phyloP scores from a whole-genome alignment of 2,113 vertebrate genomes.

The Coregonus clupeaformis region DNA sequence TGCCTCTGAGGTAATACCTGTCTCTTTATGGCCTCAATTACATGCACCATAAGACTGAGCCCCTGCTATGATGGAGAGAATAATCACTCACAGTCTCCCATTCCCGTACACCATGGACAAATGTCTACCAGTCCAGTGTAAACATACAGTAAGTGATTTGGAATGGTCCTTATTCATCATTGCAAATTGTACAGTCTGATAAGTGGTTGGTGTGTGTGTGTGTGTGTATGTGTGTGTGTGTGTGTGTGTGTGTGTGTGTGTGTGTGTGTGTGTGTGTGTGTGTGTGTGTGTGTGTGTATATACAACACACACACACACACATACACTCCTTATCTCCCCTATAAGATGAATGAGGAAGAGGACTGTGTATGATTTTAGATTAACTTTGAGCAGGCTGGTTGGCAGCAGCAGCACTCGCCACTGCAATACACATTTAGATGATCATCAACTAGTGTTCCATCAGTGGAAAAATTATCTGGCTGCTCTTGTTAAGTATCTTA shows the following conservation, averaged over 20 bases:
- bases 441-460: not conserved
- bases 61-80: slow-evolving; percentile 43
- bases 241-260: too few species aligned
- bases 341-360: not conserved
- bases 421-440: not conserved
- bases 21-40: slow-evolving; percentile 60
- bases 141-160: slow-evolving; percentile 17
- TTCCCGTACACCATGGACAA: slow-evolving; percentile 21
- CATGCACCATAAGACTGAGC: slow-evolving; percentile 35
- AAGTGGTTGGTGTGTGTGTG: not conserved
- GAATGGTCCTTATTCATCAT: slow-evolving; percentile 39
- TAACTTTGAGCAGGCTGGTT: slow-evolving; percentile 2
- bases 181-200: slow-evolving; percentile 18
- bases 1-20: slow-evolving; percentile 49
- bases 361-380: slow-evolving; percentile 1
- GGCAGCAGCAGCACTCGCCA: not conserved
- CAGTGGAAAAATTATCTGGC: not conserved
- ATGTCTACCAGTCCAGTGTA: slow-evolving; percentile 10
- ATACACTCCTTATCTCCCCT: too few species aligned
- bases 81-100: slow-evolving; percentile 36
- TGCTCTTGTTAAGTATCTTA: not conserved
- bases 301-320: too few species aligned
- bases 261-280: too few species aligned
- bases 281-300: too few species aligned
- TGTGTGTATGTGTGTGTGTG: too few species aligned